These are phyloP conservation scores for Cheirogaleus major DNA, from an alignment of 2,797 vertebrate species.

Conservation along the genomic window DNA sequence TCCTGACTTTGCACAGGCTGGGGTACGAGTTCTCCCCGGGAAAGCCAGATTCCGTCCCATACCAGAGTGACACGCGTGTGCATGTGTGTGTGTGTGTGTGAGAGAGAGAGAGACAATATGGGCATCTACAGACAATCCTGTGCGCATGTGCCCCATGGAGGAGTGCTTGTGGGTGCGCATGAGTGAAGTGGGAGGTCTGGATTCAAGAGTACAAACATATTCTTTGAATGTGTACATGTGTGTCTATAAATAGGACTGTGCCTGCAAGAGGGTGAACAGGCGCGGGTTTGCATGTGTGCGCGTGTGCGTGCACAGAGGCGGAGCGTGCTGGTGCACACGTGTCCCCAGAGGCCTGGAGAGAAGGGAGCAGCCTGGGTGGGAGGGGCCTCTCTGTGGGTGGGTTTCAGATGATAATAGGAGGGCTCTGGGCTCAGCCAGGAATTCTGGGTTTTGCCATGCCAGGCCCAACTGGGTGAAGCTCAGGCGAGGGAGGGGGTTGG, in stretches of 20 bases:
- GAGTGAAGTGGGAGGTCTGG: not conserved
- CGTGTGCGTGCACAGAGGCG: not conserved
- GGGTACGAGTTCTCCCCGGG: not conserved
- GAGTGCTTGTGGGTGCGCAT: too few relatives aligned
- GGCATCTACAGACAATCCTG: not conserved
- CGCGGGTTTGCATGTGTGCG: too few relatives aligned
- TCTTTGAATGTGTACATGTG: not conserved
- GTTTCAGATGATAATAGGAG: not conserved
- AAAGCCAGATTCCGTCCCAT: not conserved
- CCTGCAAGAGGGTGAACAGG: not conserved
- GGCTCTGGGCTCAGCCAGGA: not conserved
- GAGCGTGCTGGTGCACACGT: accelerated
- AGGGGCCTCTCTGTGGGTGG: not conserved
- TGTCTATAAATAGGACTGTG: not conserved
- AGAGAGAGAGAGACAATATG: accelerated
- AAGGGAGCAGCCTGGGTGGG: too few relatives aligned
- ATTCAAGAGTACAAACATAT: not conserved
- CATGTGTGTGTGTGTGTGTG: too few relatives aligned
- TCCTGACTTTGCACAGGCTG: not conserved
- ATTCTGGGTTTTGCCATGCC: not conserved
- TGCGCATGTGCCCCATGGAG: accelerated
- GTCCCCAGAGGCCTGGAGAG: not conserved
- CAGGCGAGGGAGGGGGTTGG: not conserved
- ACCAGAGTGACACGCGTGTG: not conserved
- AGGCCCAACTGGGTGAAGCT: not conserved